A percentile compares a stretch with the other conserved stretches of the same genome.
Conservation (phyloP, 2,797 vertebrate species). For the Nyctalus aviator region DNA sequence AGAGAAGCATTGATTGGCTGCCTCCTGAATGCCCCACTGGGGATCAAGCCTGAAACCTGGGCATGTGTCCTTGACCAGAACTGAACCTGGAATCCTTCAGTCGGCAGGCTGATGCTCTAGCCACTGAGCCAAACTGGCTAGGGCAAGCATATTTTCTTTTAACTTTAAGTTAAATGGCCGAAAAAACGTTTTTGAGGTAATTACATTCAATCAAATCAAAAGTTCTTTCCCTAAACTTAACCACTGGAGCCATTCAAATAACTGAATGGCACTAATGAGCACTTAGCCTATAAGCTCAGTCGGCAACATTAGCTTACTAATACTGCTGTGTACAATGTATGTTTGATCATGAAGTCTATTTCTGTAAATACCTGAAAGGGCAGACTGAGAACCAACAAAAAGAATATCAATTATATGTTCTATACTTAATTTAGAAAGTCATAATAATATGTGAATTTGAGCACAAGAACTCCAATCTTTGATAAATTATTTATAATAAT, state of each 20-base stretch:
- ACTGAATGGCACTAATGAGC: constrained; percentile 43
- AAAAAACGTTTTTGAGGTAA: constrained; percentile 54
- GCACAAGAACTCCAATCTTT: constrained; percentile 24
- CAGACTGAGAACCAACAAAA: constrained; percentile 51
- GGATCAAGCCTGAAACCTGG: too few species aligned
- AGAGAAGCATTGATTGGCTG: too few species aligned
- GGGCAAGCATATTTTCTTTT: background rate
- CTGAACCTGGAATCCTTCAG: too few species aligned
- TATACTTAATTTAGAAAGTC: constrained; percentile 44
- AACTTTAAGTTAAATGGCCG: constrained; percentile 25
- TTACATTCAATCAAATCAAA: constrained; percentile 55
- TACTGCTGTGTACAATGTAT: background rate
- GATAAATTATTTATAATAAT: constrained; percentile 43
- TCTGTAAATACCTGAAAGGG: constrained; percentile 34
- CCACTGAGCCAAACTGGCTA: too few species aligned
- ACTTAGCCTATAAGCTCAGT: too few species aligned
- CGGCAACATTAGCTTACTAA: constrained; percentile 8
- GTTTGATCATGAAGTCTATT: constrained; percentile 30
- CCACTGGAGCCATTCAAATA: constrained; percentile 46
- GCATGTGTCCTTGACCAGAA: too few species aligned
- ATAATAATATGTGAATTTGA: constrained; percentile 45
- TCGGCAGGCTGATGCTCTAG: too few species aligned
- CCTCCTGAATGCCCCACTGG: too few species aligned
- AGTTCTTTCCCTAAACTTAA: constrained; percentile 60
- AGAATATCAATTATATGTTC: background rate